Conservation (phyloP, 1,140 invertebrate species). For the Ctenoplectra terminalis region DNA sequence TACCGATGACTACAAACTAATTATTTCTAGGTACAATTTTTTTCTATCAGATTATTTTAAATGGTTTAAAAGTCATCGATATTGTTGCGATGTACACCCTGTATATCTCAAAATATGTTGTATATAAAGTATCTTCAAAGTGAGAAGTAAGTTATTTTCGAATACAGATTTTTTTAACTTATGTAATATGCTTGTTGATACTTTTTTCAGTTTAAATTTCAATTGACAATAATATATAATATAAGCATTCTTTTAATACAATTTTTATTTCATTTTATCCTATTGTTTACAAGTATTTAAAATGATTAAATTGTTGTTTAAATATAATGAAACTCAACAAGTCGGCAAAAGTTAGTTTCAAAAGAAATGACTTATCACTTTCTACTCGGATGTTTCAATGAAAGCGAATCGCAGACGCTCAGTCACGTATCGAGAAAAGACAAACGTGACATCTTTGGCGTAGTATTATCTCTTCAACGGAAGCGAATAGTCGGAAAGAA, state of each 20-base stretch:
- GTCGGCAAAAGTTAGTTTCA: background rate
- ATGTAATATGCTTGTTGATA: background rate
- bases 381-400: too few species aligned
- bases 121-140: background rate
- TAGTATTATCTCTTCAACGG: too few species aligned
- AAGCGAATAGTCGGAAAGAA: background rate
- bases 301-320: background rate
- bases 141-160: too few species aligned
- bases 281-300: background rate
- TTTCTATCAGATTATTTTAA: too few species aligned
- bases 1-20: too few species aligned
- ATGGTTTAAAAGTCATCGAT: too few species aligned
- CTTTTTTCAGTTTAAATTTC: background rate
- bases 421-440: background rate
- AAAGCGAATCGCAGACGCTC: fast-evolving
- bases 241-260: background rate
- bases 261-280: background rate
- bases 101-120: background rate
- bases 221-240: background rate
- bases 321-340: background rate
- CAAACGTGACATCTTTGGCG: conserved; percentile 5
- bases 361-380: background rate
- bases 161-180: background rate
- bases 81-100: too few species aligned
- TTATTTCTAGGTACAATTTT: too few species aligned